These are phyloP conservation scores for Agapornis canus DNA, from an alignment of 2,797 vertebrate species.

Conservation along the genomic window DNA sequence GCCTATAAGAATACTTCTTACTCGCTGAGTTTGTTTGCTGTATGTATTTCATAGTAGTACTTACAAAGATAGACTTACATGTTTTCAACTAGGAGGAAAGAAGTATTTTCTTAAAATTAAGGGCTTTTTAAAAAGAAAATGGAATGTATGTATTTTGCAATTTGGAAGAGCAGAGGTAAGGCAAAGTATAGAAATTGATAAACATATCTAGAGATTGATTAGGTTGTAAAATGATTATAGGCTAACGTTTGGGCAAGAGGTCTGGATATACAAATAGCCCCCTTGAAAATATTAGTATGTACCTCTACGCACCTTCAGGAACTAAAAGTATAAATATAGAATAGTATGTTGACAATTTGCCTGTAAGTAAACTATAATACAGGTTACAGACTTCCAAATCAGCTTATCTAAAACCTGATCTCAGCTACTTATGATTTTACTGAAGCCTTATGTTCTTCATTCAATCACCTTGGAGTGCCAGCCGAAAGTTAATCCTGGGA, in stretches of 20 bases:
- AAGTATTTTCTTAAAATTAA: neutral
- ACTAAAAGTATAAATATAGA: neutral
- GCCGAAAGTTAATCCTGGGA: conserved; percentile 56
- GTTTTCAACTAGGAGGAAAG: neutral
- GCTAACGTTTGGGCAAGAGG: neutral
- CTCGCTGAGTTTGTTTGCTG: neutral
- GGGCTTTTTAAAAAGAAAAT: neutral
- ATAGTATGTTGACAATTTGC: neutral
- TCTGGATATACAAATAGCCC: neutral
- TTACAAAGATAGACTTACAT: neutral
- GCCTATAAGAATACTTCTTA: neutral
- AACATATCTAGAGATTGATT: neutral
- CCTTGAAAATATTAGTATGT: neutral
- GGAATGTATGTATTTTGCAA: neutral
- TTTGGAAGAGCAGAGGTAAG: neutral
- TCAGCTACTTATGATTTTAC: neutral
- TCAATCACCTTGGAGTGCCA: conserved; percentile 45
- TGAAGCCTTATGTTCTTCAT: neutral
- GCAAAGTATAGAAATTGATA: neutral
- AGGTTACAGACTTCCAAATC: neutral
- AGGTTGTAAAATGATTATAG: neutral
- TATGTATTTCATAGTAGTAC: neutral
- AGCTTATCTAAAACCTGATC: neutral
- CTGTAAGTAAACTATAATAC: neutral
- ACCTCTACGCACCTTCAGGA: neutral